phyloP scores from a whole-genome alignment of 2,888 invertebrate species.

The Cyclophora punctaria region DNA sequence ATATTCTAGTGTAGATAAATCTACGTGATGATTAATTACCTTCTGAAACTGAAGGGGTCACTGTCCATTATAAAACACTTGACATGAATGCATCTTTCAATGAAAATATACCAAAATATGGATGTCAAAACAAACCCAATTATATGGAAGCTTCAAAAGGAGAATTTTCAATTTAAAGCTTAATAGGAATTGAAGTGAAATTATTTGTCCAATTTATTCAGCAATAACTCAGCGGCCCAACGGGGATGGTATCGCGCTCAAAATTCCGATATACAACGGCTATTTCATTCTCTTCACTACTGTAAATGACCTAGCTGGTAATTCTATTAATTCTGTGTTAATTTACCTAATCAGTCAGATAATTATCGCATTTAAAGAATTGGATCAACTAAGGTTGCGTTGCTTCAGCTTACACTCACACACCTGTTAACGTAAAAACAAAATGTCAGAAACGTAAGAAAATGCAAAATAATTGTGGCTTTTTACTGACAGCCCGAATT shows the following conservation, averaged over 20 bases:
- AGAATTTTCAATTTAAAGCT: too few species aligned
- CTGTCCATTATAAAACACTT: too few species aligned
- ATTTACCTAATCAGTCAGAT: background rate
- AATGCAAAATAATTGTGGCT: too few species aligned
- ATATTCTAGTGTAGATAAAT: too few species aligned
- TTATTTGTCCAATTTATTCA: conserved; percentile 24
- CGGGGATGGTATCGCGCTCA: conserved; percentile 17
- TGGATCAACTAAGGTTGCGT: background rate
- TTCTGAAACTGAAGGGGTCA: too few species aligned
- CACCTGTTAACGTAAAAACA: background rate
- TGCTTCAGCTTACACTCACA: background rate
- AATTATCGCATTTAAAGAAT: background rate
- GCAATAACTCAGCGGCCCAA: conserved; percentile 23
- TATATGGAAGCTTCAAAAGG: conserved; percentile 9
- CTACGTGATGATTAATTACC: too few species aligned
- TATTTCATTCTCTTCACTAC: conserved; percentile 4
- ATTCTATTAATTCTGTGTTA: too few species aligned
- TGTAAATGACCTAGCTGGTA: background rate
- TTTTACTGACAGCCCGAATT: too few species aligned
- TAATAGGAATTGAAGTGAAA: conserved; percentile 13
- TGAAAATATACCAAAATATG: too few species aligned
- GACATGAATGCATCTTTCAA: too few species aligned
- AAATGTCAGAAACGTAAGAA: too few species aligned
- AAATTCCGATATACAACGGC: conserved; percentile 12
- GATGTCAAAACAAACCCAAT: conserved; percentile 16